Conservation (phyloP, 2,113 vertebrate species). For the Mus pahari region DNA sequence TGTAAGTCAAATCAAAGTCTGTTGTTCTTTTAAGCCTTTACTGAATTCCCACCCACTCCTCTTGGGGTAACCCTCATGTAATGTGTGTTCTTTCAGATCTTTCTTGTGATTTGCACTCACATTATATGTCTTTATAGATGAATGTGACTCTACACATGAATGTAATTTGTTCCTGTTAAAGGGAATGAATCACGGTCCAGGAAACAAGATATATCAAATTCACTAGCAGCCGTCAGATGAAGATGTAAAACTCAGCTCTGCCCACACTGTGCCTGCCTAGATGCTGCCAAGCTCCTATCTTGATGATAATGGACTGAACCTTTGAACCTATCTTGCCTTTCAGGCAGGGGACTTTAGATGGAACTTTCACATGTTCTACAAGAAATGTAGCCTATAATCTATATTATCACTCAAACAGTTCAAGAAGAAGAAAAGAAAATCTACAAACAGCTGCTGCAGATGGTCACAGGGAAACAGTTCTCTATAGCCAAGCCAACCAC, state of each 20-base stretch:
- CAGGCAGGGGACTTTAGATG: too few relatives aligned
- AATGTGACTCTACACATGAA: neutral
- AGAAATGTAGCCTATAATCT: too few relatives aligned
- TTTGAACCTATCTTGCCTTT: too few relatives aligned
- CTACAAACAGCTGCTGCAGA: constrained; percentile 93
- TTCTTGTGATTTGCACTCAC: neutral
- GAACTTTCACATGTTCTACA: too few relatives aligned
- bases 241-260: too few relatives aligned
- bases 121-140: neutral
- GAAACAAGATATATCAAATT: neutral
- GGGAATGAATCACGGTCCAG: neutral
- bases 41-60: too few relatives aligned
- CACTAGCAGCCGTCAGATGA: too few relatives aligned
- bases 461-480: constrained; percentile 91
- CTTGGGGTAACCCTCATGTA: neutral
- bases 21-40: too few relatives aligned
- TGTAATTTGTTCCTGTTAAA: neutral
- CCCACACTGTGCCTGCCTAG: too few relatives aligned
- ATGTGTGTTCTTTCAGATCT: neutral
- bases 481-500: constrained; percentile 85
- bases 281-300: too few relatives aligned
- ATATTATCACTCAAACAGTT: constrained; percentile 87
- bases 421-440: constrained; percentile 94
- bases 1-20: too few relatives aligned
- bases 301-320: too few relatives aligned